Percentiles rank a stretch among this genome's conserved stretches.
Evolutionary conservation across 2,113 vertebrate species (phyloP).

Genomic region (Gasterosteus aculeatus): DNA sequence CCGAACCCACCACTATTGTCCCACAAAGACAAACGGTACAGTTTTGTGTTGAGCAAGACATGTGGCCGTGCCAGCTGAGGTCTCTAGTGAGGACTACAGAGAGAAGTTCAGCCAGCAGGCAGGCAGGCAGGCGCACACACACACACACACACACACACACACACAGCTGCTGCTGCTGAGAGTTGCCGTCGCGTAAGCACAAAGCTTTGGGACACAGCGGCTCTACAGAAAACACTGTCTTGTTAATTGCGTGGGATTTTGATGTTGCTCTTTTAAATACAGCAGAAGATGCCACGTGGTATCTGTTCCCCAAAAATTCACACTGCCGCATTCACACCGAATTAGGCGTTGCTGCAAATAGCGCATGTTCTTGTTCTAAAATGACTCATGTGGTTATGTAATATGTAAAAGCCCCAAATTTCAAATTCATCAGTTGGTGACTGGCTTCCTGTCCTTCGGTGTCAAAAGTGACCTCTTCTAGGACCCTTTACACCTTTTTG

Average conservation of each 20-base stretch:
- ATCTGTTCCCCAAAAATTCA: background rate
- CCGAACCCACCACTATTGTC: background rate
- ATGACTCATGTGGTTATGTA: background rate
- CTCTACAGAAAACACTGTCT: conserved; percentile 1
- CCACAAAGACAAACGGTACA: background rate
- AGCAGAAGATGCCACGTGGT: background rate
- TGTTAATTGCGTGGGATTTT: background rate
- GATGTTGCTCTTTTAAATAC: background rate
- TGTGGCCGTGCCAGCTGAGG: too few relatives aligned
- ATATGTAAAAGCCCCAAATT: too few relatives aligned
- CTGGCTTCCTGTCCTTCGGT: background rate
- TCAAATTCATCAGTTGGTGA: background rate
- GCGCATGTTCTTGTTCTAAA: background rate
- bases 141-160: conserved; percentile 9
- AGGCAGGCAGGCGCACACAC: too few relatives aligned
- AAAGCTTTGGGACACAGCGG: conserved; percentile 24
- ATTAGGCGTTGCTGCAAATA: background rate
- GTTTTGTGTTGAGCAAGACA: background rate
- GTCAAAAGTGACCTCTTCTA: background rate
- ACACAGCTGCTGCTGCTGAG: conserved; percentile 28
- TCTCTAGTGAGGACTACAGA: conserved; percentile 49
- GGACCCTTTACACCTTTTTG: too few relatives aligned
- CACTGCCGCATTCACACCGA: background rate
- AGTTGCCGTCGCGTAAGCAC: conserved; percentile 31
- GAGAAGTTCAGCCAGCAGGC: too few relatives aligned